Base-by-base conservation (phyloP, 2,113 vertebrate species). In the Anarhynchus alexandrinus region DNA sequence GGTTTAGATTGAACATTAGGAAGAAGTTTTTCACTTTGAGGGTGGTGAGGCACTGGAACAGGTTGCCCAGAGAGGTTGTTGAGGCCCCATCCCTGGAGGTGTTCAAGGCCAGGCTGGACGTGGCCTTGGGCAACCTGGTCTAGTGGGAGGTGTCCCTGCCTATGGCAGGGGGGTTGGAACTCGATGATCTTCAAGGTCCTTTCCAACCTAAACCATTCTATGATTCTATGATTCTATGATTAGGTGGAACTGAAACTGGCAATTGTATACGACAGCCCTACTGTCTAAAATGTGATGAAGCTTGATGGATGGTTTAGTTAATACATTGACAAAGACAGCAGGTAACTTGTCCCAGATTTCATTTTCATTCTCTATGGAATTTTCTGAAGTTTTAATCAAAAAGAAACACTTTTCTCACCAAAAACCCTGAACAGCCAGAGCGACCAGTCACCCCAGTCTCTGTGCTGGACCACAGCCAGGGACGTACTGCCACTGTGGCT, bases 381-480 rank as follows among this genome's bases (percentile, higher is more conserved):
- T 79, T 91, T 8, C 21, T 82, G 26, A 55, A 47, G 29, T 80
- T 81, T 92, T 65, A 72, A 64, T 82, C 0, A 43, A 82, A 91
- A 78, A 51, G 27, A 36, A 21, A 40, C 18, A 26, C 5, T 79
- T 95, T 87, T 82, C 36, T 76, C 57, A 76, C 40, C 21, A 65
- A 82, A 74, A 82, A 9, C 16, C 18, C 47, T 59, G 38, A 91
- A 55, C 6, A 93, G 30, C 43, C 70, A 83, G 83, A 90, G 25
- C 3, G 0, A 93, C 81, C 19, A 34, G 82, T 74, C 26, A 11
- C 51, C 18, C 34, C 26, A 40, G 65, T 70, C 40, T 30, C 14
- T 52, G 14, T 62, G 25, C 76, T 94, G 84, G 70, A 91, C 61
- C 40, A 43, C 40, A 88, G 78, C 90, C 94, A 90, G 40, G 67